Evolutionary conservation across 2,113 vertebrate species (phyloP).

Genomic region (Brachypodius melanocephalos): DNA sequence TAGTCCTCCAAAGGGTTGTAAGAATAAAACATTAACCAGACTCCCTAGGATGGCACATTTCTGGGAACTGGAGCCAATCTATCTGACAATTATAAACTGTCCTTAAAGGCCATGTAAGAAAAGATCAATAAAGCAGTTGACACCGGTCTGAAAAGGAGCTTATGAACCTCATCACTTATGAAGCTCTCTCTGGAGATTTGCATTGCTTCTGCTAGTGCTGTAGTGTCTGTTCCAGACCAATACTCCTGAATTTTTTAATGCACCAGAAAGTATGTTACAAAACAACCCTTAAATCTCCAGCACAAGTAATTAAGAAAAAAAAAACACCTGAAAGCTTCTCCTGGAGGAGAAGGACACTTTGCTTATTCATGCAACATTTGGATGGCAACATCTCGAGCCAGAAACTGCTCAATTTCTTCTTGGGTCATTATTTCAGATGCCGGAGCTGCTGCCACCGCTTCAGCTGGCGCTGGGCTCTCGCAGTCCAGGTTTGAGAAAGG

Average conservation of each 20-base stretch:
- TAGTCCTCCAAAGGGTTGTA: neutral
- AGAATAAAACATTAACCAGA: neutral
- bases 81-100: neutral
- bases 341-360: neutral
- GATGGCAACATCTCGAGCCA: slow-evolving; percentile 24
- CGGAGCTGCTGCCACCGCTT: neutral
- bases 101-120: neutral
- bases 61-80: neutral
- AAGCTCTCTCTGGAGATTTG: neutral
- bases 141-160: neutral
- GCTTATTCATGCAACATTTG: slow-evolving; percentile 20
- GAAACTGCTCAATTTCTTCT: slow-evolving; percentile 49
- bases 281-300: neutral
- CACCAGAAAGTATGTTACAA: neutral
- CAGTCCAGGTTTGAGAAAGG: slow-evolving; percentile 82
- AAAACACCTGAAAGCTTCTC: neutral
- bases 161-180: neutral
- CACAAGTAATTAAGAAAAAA: neutral
- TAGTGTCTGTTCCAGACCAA: neutral
- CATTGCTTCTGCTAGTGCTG: neutral
- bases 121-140: neutral
- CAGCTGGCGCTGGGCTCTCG: neutral
- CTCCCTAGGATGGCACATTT: neutral
- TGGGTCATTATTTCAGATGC: slow-evolving; percentile 68
- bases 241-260: neutral